A percentile compares a stretch with the other conserved stretches of the same genome.
These are phyloP conservation scores for Tragelaphus buxtoni DNA, from an alignment of 2,113 vertebrate species.

Conservation along the genomic window DNA sequence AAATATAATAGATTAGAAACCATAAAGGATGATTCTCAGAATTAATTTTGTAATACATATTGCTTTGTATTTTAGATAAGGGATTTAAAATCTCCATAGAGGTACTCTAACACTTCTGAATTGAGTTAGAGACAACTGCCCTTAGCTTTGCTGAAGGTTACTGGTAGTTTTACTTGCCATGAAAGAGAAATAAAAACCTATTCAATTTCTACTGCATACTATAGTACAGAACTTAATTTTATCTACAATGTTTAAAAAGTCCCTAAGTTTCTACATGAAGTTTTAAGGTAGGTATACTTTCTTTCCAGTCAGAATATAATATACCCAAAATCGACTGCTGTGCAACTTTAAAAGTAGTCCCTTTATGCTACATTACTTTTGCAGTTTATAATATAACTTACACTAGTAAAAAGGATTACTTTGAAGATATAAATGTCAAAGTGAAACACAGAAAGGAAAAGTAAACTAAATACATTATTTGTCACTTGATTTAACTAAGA, in stretches of 20 bases:
- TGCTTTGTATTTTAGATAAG: constrained; percentile 58
- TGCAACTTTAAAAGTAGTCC: constrained; percentile 12
- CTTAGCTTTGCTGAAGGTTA: not conserved
- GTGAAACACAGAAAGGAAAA: constrained; percentile 46
- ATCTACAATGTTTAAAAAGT: constrained; percentile 17
- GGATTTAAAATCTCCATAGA: constrained; percentile 43
- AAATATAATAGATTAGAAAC: constrained; percentile 60
- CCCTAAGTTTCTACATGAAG: not conserved
- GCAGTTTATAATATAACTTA: not conserved
- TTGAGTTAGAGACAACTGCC: constrained; percentile 3
- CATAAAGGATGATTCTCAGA: constrained; percentile 60
- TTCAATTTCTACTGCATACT: not conserved
- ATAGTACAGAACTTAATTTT: constrained; percentile 17
- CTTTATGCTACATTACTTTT: not conserved
- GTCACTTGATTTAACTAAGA: constrained; percentile 32
- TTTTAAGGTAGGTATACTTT: constrained; percentile 10
- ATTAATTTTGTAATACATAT: constrained; percentile 67
- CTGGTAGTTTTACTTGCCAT: constrained; percentile 27
- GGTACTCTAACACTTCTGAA: constrained; percentile 45
- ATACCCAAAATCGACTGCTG: not conserved
- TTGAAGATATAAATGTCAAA: constrained; percentile 41
- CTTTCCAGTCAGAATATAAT: constrained; percentile 15
- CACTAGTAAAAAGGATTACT: constrained; percentile 6
- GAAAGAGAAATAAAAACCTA: constrained; percentile 42
- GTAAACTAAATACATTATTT: constrained; percentile 13